Base-by-base conservation (phyloP, 2,888 invertebrate genomes). In the Neelides folsomi region DNA sequence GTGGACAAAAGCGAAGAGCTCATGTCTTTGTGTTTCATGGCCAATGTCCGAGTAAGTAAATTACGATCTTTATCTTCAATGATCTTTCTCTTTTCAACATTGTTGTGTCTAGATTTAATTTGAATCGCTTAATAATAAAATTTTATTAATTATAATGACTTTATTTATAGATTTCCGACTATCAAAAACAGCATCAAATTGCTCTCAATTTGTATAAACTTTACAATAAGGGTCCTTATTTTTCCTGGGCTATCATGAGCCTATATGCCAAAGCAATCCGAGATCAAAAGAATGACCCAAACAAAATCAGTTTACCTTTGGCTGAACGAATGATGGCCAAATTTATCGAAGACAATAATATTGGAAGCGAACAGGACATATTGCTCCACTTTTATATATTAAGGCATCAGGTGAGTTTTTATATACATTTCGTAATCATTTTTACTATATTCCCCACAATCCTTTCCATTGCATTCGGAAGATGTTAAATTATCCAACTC, bases 171-270 rank as follows among this genome's bases (percentile, higher is more conserved):
- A 51, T 92, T 2, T 83, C 83, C 1, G 86, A 95, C 72, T 90
- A 84, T 68, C 85, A 86, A 67, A 79, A 86, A 8, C 95, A 95
- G 70, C 90, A 94, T 67, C 79, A 84, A 58, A 81, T 85, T 0
- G 97, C 95, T 0, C 79, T 94, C 77, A 79, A 81, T 10, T 74
- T 98, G 36, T 95, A 89, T 72, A 94, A 92, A 74, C 75, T 87
- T 51, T 83, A 83, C 66, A 85, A 88, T 2, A 94, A 94, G 70
- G 90, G 89, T 70, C 93, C 93, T 0, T 97, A 97, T 70, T 94
- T 93, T 70, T 94, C 92, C 70, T 98, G 97, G 98, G 87, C 89
- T 16, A 85, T 97, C 9, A 94, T 95, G 87, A 94, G 94, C 69
- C 81, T 92, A 63, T 83, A 95, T 18, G 44, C 53, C 0, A 62